phyloP scores from a whole-genome alignment of 2,888 invertebrate genomes.

The Ashinkailepas kermadecensis region DNA sequence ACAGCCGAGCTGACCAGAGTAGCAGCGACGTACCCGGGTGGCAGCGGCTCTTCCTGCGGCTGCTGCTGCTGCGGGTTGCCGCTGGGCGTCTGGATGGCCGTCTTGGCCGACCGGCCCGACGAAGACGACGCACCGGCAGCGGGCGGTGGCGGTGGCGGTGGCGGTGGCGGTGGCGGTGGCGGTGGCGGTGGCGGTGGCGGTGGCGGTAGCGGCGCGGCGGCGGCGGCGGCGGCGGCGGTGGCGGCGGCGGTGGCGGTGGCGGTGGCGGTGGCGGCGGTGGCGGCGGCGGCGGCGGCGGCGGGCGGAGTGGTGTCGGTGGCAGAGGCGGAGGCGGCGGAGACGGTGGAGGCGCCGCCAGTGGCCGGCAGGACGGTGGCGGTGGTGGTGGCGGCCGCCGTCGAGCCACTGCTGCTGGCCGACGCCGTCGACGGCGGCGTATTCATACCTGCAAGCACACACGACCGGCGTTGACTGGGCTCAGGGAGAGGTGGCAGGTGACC shows the following conservation, averaged over 20 bases:
- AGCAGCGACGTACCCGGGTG: conserved; percentile 55
- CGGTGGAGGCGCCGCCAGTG: too few relatives aligned
- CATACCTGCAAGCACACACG: not conserved
- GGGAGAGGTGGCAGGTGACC: too few relatives aligned
- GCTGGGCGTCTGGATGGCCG: conserved; percentile 26
- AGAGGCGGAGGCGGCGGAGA: not conserved
- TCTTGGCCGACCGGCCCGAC: conserved; percentile 26
- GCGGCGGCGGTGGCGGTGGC: conserved; percentile 15
- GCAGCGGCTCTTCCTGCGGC: conserved; percentile 64
- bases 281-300: not conserved
- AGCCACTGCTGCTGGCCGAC: not conserved
- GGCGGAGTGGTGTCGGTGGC: too few relatives aligned
- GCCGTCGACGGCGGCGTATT: not conserved
- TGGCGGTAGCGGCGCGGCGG: conserved; percentile 7
- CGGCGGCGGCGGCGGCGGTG: conserved; percentile 2
- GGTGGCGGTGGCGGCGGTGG: not conserved
- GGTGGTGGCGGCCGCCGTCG: not conserved
- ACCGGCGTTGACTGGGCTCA: too few relatives aligned
- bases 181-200: conserved; percentile 25
- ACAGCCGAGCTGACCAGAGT: too few relatives aligned
- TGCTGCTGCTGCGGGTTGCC: conserved; percentile 22
- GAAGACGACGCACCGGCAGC: conserved; percentile 23
- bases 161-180: conserved; percentile 22
- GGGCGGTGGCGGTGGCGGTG: conserved; percentile 21
- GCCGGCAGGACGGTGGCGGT: too few relatives aligned